A percentile compares a stretch with the other conserved stretches of the same genome.
Conservation (phyloP, 2,797 vertebrate genomes). For the Takifugu ocellatus region DNA sequence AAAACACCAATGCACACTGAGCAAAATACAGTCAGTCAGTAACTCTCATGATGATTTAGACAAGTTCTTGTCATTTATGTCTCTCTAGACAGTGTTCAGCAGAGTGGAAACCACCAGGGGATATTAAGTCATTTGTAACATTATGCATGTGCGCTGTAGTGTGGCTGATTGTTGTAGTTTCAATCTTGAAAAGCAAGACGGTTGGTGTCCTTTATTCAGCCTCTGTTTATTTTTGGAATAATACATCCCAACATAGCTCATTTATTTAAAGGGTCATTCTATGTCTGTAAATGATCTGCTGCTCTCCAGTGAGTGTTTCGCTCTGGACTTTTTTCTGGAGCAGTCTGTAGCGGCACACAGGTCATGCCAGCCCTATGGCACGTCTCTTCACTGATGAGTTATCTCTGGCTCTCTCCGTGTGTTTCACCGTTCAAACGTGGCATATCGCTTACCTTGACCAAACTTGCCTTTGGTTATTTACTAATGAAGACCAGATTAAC, state of each 20-base stretch:
- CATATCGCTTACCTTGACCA: slow-evolving; percentile 69
- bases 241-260: no score
- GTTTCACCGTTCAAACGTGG: slow-evolving; percentile 57
- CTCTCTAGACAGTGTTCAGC: no score
- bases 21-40: background rate
- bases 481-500: slow-evolving; percentile 79
- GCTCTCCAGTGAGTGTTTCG: background rate
- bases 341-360: slow-evolving; percentile 9
- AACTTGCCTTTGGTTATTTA: slow-evolving; percentile 75
- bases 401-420: slow-evolving; percentile 57
- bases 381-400: slow-evolving; percentile 53
- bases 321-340: slow-evolving; percentile 10
- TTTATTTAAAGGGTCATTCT: no score
- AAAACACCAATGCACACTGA: no score
- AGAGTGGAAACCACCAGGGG: no score
- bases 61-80: background rate
- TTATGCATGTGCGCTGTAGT: background rate
- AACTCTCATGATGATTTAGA: background rate
- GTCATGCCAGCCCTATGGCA: slow-evolving; percentile 65
- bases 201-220: background rate
- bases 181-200: background rate
- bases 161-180: background rate
- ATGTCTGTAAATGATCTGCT: background rate
- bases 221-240: no score
- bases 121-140: background rate